Evolutionary conservation across 2,113 vertebrate species (phyloP), one percentile per base, ranked within the genome.

Genomic region (Oncorhynchus mykiss): DNA sequence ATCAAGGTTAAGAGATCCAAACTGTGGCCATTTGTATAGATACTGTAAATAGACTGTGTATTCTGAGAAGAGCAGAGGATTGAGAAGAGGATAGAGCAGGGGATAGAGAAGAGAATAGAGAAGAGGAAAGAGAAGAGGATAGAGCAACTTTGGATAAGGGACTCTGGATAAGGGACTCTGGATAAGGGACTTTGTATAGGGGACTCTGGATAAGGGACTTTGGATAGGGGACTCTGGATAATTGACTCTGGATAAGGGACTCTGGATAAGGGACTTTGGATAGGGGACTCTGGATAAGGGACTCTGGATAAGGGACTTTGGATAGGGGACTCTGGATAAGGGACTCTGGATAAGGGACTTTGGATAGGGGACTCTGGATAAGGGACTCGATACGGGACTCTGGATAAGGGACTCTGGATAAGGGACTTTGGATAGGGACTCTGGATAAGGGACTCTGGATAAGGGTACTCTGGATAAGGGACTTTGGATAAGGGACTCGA

Each of bases 1-100:
- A 67, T 70, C 39, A 77, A 77, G 70, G 86, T 57, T 57, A 57
- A 57, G 39, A 45, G 39, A 9, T 45, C 39, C 39, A 45, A 45
- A 18, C 20, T 57, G 16, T 57, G n/a, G 7, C 18, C n/a, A 22
- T 22, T 62, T 24, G 6, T 62, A 62, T 22, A 62, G 7, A 62
- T 62, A n/a, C 18, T 57, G 54, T 6, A 14, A 57, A 57, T 6
- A 57, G 4, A 18, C 18, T 5, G 18, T 14, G 54, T 57, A 57
- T 6, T 57, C 54, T 57, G 18, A 57, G 18, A 45, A 60, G 57
- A n/a, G 7, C 57, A n/a, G 16, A 25, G 11, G n/a, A 64, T 25
- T 12, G 60, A 64, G 22, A 64, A 22, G 14, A 64, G 22, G 1
- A 64, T 11, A 24, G 6, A 62, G 60, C 0, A 24, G 20, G 0